Percentiles rank a stretch among this genome's conserved stretches.
phyloP scores from a whole-genome alignment of 2,797 vertebrate genomes.

The Chloroceryle amazona region DNA sequence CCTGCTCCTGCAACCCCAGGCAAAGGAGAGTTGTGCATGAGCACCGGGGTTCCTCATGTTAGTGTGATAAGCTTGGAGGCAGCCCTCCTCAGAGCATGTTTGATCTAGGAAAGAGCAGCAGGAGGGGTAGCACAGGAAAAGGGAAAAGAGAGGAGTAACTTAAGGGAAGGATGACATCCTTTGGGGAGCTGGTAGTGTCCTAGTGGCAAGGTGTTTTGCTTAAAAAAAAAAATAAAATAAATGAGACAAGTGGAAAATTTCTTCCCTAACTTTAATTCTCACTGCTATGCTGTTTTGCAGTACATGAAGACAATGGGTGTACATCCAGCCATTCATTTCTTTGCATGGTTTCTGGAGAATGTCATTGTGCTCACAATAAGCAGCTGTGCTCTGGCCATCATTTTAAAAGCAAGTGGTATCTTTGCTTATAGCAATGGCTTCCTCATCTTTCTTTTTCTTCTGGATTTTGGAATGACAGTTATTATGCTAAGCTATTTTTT shows the following conservation, averaged over 20 bases:
- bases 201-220: background rate
- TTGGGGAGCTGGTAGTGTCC: background rate
- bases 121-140: background rate
- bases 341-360: constrained; percentile 84
- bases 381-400: constrained; percentile 65
- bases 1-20: background rate
- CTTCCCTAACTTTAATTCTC: background rate
- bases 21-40: background rate
- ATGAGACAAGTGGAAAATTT: background rate
- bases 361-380: constrained; percentile 37
- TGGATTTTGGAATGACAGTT: constrained; percentile 78
- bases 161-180: background rate
- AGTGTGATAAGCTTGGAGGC: background rate
- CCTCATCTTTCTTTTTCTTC: constrained; percentile 78
- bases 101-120: background rate
- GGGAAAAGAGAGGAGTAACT: background rate
- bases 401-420: constrained; percentile 77
- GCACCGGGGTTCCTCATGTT: background rate
- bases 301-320: constrained; percentile 81
- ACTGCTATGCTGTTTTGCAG: constrained; percentile 40
- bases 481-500: constrained; percentile 80
- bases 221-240: background rate
- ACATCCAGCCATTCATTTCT: constrained; percentile 66
- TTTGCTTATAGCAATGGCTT: constrained; percentile 73
- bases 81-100: background rate